Percentiles rank a stretch among this genome's conserved stretches.
Conservation (phyloP, 2,113 vertebrate species). For the Oryctolagus cuniculus region mOryCun1.1 NC_091447.1:28277001-28277500, state of each 20-base stretch:
- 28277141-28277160: slow-evolving; percentile 19
- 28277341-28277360: slow-evolving; percentile 50
- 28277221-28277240: not conserved
- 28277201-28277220: not conserved
- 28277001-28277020: slow-evolving; percentile 53
- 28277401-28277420: not conserved
- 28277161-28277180: slow-evolving; percentile 48
- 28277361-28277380: not conserved
- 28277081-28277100: slow-evolving; percentile 56
- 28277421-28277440: not conserved
- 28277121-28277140: slow-evolving; percentile 27
- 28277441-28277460: not conserved
- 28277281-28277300: slow-evolving; percentile 11
- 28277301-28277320: not conserved
- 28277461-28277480: slow-evolving; percentile 14
- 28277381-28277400: not conserved
- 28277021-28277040: slow-evolving; percentile 57
- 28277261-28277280: slow-evolving; percentile 29
- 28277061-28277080: slow-evolving; percentile 36
- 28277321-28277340: slow-evolving; percentile 43
- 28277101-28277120: slow-evolving; percentile 46
- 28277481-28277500: not conserved
- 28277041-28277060: slow-evolving; percentile 31
- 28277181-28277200: not conserved
- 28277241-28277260: slow-evolving; percentile 11